Conservation (phyloP, 2,888 invertebrate genomes). For the Cecidostiba fungosa region DNA sequence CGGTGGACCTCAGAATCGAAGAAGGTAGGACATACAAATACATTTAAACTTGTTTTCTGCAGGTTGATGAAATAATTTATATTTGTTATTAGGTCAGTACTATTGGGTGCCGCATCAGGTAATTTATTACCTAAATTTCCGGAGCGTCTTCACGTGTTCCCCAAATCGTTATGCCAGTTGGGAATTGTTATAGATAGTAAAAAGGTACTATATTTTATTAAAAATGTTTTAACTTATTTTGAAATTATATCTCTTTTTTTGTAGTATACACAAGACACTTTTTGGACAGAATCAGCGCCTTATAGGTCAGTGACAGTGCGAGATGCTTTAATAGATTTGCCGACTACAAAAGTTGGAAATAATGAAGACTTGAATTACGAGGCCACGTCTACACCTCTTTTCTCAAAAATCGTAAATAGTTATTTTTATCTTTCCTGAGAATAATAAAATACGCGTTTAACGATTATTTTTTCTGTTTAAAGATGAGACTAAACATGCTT, state of each 20-base stretch:
- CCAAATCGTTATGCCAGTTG: conserved; percentile 85
- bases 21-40: conserved; percentile 80
- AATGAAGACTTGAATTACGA: conserved; percentile 87
- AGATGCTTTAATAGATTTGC: conserved; percentile 92
- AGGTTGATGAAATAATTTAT: neutral
- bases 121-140: conserved; percentile 88
- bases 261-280: conserved; percentile 80
- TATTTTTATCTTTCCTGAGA: neutral
- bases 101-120: conserved; percentile 91
- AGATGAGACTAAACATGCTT: conserved; percentile 42
- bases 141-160: conserved; percentile 90
- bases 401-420: conserved; percentile 83
- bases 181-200: conserved; percentile 84
- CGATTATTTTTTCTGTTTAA: neutral
- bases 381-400: conserved; percentile 85
- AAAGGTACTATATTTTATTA: conserved; percentile 76
- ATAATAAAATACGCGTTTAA: neutral
- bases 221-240: neutral
- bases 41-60: neutral
- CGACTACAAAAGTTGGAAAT: conserved; percentile 87
- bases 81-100: conserved; percentile 82
- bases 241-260: conserved; percentile 5
- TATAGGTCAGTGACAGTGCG: conserved; percentile 88
- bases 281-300: conserved; percentile 87
- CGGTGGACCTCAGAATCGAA: conserved; percentile 90